Conservation (phyloP, 92 coral and sea anemone genomes). For the Ricordea florida region DNA sequence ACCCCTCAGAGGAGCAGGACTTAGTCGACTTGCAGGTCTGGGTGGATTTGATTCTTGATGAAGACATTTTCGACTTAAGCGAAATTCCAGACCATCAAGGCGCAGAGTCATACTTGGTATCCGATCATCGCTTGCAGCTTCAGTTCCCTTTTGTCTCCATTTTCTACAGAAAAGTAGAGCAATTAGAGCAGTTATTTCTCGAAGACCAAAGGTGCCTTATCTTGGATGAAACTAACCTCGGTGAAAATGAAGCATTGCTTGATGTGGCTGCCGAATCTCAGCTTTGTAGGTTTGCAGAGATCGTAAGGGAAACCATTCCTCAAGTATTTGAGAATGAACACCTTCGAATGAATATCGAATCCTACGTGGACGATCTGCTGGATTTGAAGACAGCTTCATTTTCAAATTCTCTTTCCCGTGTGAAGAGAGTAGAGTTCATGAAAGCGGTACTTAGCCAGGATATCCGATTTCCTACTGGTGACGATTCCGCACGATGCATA, state of each 20-base stretch:
- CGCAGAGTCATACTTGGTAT: conserved; percentile 73
- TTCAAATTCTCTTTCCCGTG: conserved; percentile 41
- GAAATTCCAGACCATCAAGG: conserved; percentile 82
- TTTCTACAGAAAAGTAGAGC: conserved; percentile 71
- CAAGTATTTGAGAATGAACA: conserved; percentile 53
- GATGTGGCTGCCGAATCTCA: conserved; percentile 27
- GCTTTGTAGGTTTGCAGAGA: conserved; percentile 48
- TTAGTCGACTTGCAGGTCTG: conserved; percentile 61
- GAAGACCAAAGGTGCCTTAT: conserved; percentile 72
- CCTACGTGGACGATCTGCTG: conserved; percentile 82
- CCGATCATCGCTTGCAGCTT: conserved; percentile 46
- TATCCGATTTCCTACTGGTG: conserved; percentile 16
- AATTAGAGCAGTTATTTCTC: conserved; percentile 60
- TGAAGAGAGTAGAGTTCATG: conserved; percentile 59
- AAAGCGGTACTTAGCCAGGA: conserved; percentile 66
- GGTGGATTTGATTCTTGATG: conserved; percentile 47
- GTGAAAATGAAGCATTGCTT: conserved; percentile 66
- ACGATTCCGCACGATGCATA: conserved; percentile 17
- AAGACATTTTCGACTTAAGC: conserved; percentile 49
- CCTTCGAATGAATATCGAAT: conserved; percentile 22
- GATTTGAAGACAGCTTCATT: conserved; percentile 73
- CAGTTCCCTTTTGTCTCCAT: conserved; percentile 73
- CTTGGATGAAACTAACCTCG: conserved; percentile 62
- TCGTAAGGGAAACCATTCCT: conserved; percentile 64
- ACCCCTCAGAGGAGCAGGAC: conserved; percentile 25